Evolutionary conservation across 2,888 invertebrate genomes (phyloP).

Genomic region (Herminia tarsipennalis): DNA sequence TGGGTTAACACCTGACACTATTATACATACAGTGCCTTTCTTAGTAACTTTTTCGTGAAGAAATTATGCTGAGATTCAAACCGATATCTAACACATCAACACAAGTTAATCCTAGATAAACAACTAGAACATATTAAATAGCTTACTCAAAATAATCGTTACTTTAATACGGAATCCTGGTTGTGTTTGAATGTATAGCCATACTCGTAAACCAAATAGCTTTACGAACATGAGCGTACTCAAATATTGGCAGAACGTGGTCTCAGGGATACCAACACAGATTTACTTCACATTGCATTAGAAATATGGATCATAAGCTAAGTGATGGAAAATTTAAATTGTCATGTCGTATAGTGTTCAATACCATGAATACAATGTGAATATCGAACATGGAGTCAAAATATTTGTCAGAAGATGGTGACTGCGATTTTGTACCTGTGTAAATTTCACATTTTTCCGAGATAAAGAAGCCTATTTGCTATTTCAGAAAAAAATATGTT

Average conservation of each 20-base stretch:
- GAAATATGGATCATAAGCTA: slow-evolving; percentile 52
- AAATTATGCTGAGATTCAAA: background rate
- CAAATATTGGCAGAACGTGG: slow-evolving; percentile 79
- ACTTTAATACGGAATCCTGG: slow-evolving; percentile 48
- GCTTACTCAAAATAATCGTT: slow-evolving; percentile 36
- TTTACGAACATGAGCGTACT: slow-evolving; percentile 65
- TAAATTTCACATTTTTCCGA: too few species aligned
- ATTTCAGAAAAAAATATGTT: too few species aligned
- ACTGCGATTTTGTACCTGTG: too few species aligned
- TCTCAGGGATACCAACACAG: slow-evolving; percentile 58
- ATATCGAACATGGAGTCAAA: too few species aligned
- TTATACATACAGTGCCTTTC: background rate
- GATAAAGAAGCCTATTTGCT: too few species aligned
- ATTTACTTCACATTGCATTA: slow-evolving; percentile 62
- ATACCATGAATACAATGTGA: too few species aligned
- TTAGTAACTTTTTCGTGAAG: too few species aligned
- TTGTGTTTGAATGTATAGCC: slow-evolving; percentile 46
- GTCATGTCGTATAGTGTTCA: too few species aligned
- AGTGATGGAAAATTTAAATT: slow-evolving; percentile 21
- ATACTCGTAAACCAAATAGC: slow-evolving; percentile 68
- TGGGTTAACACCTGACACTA: too few species aligned
- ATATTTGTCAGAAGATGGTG: too few species aligned
- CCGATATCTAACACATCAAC: background rate
- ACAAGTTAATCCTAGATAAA: slow-evolving; percentile 9
- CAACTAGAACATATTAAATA: slow-evolving; percentile 36